Evolutionary conservation across 2,888 invertebrate genomes (phyloP), one percentile per base, ranked within the genome.

Genomic region (Trisateles emortualis): DNA sequence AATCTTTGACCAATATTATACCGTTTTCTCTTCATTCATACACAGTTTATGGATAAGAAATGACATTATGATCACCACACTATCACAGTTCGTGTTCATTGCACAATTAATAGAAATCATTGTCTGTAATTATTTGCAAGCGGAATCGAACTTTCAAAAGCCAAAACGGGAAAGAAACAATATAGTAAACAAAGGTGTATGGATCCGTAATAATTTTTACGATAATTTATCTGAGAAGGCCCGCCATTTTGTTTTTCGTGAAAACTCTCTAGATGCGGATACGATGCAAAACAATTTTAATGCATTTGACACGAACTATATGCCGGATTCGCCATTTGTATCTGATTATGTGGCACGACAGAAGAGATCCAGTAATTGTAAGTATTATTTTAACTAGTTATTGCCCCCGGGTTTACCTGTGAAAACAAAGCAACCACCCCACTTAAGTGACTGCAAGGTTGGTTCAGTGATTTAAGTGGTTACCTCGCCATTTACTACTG

Each of bases 101-200:
- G 57, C 66, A 30, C 53, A 75, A 1, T 1, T 26, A 5, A 32
- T 19, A 24, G 16, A 14, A 19, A 10, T 64, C 1, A 58, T 73
- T n/a, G 24, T 53, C 0, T 52, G 74, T 3, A 59, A 61, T 2
- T 81, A 59, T 38, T 57, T 86, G 19, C 68, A 74, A 5, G 70
- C 68, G 0, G 79, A 83, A 47, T 14, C 63, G 0, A 80, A 79
- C 33, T 80, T 60, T 41, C 53, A 68, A 0, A 85, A 76, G 11
- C 80, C 84, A 0, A 81, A 72, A 30, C 47, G 82, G 10, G 88
- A 90, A 10, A 67, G 81, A n/a, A 88, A 84, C 45, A 91, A 86
- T 35, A 68, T 87, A 0, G 62, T 91, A 0, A 91, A 88, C 39
- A 90, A 88, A 64, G 85, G 88, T 0, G 63, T 88, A 0, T 91